Evolutionary conservation across 2,888 invertebrate genomes (phyloP).

Genomic region (Drosophila borborema): DNA sequence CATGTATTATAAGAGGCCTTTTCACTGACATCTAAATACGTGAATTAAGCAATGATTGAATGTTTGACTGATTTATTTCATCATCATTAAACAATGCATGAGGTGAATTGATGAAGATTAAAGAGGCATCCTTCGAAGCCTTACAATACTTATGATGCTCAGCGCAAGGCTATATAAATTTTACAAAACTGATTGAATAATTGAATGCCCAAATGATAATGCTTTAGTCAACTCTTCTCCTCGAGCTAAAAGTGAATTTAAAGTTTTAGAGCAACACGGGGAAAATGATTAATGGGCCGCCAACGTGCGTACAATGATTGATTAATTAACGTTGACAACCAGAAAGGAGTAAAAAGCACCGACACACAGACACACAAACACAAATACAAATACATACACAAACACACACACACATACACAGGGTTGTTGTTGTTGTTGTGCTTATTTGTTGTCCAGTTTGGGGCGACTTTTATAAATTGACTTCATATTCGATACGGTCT

Average conservation of each 20-base stretch:
- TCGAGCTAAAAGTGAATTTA: constrained; percentile 47
- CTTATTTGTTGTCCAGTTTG: constrained; percentile 66
- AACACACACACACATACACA: constrained; percentile 15
- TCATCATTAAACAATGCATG: not conserved
- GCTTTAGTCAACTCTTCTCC: constrained; percentile 4
- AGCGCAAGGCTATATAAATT: not conserved
- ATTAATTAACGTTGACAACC: constrained; percentile 79
- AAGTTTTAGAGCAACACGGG: constrained; percentile 43
- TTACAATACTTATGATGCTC: constrained; percentile 3
- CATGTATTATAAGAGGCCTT: not conserved
- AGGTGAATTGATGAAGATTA: constrained; percentile 1
- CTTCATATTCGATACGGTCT: constrained; percentile 71
- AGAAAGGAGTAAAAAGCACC: constrained; percentile 56
- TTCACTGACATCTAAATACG: not conserved
- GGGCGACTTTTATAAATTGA: constrained; percentile 74
- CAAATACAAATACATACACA: constrained; percentile 17
- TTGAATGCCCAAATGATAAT: constrained; percentile 51
- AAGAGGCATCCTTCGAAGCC: not conserved
- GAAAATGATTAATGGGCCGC: constrained; percentile 72
- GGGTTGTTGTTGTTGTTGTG: constrained; percentile 18
- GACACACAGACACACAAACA: constrained; percentile 30
- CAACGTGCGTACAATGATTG: constrained; percentile 73
- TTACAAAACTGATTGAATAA: constrained; percentile 25
- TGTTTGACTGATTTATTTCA: constrained; percentile 5
- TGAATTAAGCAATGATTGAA: constrained; percentile 5